phyloP scores from a whole-genome alignment of 2,113 vertebrate species.

The Odobenus rosmarus region DNA sequence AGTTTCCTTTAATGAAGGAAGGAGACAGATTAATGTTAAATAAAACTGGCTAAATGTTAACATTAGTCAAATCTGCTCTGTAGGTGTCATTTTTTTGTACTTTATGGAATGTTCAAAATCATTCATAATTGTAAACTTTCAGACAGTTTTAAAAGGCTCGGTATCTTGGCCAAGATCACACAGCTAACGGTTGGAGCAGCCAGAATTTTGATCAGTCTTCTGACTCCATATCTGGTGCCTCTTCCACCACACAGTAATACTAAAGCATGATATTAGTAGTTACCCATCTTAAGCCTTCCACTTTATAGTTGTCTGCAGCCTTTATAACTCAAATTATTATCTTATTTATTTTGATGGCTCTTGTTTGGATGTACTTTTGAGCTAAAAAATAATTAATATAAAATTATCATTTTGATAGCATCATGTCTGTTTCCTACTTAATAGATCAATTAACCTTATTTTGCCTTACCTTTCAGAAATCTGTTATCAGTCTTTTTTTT shows the following conservation, averaged over 20 bases:
- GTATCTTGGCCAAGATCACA: neutral
- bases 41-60: neutral
- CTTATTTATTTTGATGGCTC: neutral
- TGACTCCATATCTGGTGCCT: neutral
- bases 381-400: neutral
- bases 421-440: neutral
- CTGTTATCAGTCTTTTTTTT: neutral
- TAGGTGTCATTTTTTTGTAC: neutral
- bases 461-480: slow-evolving; percentile 25
- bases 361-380: neutral
- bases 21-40: neutral
- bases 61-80: neutral
- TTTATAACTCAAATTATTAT: slow-evolving; percentile 1
- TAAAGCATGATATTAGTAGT: neutral
- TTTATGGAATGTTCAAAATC: neutral
- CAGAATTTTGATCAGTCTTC: slow-evolving; percentile 25
- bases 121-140: neutral
- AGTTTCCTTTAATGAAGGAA: neutral
- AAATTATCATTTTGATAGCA: neutral
- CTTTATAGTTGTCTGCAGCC: neutral
- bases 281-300: neutral
- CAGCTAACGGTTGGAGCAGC: neutral
- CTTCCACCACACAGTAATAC: neutral
- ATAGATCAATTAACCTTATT: neutral
- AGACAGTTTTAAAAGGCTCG: neutral